A percentile compares a stretch with the other conserved stretches of the same genome.
Evolutionary conservation across 2,113 vertebrate genomes (phyloP).

Genomic region (Thermophis baileyi): DNA sequence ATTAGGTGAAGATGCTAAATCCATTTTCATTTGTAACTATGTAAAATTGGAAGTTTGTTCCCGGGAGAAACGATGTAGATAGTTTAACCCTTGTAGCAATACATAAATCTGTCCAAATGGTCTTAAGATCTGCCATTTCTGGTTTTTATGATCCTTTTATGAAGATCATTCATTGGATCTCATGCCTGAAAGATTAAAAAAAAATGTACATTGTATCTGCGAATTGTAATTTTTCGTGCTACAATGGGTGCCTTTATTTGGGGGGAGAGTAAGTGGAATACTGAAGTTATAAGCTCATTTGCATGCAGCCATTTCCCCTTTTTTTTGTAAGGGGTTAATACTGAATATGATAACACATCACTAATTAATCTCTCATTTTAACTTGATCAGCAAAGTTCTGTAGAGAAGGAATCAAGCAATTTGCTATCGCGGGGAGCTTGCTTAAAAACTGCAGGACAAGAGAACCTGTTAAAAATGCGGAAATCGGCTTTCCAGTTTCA

Average conservation of each 20-base stretch:
- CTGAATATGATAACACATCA: background rate
- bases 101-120: background rate
- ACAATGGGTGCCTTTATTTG: background rate
- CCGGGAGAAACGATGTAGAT: background rate
- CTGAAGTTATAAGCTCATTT: background rate
- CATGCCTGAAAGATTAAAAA: background rate
- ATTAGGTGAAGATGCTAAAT: background rate
- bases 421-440: background rate
- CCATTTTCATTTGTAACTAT: constrained; percentile 12
- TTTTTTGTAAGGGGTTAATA: background rate
- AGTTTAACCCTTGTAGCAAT: background rate
- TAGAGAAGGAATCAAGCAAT: background rate
- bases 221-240: background rate
- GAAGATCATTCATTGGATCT: background rate
- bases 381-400: background rate
- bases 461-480: background rate
- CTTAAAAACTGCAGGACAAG: background rate
- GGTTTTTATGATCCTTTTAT: background rate
- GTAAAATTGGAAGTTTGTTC: background rate
- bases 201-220: background rate
- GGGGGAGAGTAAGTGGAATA: background rate
- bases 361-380: background rate
- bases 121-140: background rate
- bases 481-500: background rate
- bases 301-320: background rate